Conservation (phyloP, 2,888 invertebrate species). For the Colletes collaris region DNA sequence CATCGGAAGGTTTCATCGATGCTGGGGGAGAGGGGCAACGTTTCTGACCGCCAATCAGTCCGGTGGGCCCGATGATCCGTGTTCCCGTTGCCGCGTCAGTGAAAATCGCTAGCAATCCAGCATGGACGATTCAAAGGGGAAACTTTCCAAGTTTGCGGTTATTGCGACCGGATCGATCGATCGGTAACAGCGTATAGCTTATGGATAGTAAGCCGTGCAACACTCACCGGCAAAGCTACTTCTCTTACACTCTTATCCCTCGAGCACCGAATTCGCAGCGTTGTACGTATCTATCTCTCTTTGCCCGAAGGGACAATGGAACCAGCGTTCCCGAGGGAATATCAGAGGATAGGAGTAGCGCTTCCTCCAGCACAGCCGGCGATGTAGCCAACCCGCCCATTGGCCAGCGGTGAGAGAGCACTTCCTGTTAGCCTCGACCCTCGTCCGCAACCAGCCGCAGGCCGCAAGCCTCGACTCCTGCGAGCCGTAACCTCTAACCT, state of each 20-base stretch:
- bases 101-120: conserved; percentile 68
- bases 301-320: conserved; percentile 64
- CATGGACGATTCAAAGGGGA: conserved; percentile 63
- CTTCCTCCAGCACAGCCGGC: conserved; percentile 51
- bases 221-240: conserved; percentile 1
- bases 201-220: conserved; percentile 37
- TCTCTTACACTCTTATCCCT: conserved; percentile 58
- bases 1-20: conserved; percentile 29
- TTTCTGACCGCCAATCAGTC: conserved; percentile 68
- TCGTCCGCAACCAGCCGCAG: conserved; percentile 76
- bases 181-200: conserved; percentile 51
- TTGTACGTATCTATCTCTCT: conserved; percentile 48
- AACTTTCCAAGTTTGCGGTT: conserved; percentile 67
- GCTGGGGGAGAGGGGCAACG: conserved; percentile 37
- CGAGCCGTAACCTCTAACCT: conserved; percentile 72
- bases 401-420: conserved; percentile 73
- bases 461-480: conserved; percentile 72
- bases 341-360: conserved; percentile 63
- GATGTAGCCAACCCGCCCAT: conserved; percentile 66
- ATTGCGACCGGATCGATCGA: conserved; percentile 65
- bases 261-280: conserved; percentile 18
- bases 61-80: conserved; percentile 63
- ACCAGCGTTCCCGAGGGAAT: conserved; percentile 60
- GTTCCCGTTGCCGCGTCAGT: conserved; percentile 56
- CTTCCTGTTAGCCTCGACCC: conserved; percentile 75